phyloP scores from a whole-genome alignment of 2,113 vertebrate species.

The Anarhynchus alexandrinus region DNA sequence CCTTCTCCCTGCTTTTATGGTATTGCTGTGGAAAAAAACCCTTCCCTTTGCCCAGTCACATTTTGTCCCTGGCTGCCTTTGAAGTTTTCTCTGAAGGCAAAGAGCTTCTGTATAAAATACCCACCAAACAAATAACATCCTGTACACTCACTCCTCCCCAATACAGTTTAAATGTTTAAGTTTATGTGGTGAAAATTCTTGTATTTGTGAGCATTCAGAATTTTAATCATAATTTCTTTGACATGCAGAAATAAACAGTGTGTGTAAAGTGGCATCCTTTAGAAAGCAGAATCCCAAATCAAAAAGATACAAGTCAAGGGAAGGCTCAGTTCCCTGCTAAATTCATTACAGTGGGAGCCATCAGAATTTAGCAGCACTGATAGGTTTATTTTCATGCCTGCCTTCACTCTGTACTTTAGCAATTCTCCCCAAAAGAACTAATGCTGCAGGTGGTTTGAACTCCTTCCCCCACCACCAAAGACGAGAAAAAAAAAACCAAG shows the following conservation, averaged over 20 bases:
- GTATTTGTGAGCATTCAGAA: conserved; percentile 39
- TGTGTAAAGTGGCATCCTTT: conserved; percentile 23
- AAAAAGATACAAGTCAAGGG: conserved; percentile 11
- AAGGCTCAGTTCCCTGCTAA: conserved; percentile 54
- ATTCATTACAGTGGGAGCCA: conserved; percentile 62
- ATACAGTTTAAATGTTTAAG: neutral
- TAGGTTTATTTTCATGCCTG: conserved; percentile 61
- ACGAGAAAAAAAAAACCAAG: neutral
- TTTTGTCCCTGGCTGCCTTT: neutral
- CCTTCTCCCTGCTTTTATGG: neutral
- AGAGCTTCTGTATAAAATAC: neutral
- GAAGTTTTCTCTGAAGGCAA: conserved; percentile 23
- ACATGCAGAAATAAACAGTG: conserved; percentile 60
- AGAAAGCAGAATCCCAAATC: conserved; percentile 48
- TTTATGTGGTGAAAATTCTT: neutral
- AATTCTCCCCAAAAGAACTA: conserved; percentile 35
- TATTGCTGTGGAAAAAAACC: neutral
- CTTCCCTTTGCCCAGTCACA: neutral
- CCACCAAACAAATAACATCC: neutral
- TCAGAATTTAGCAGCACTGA: conserved; percentile 58
- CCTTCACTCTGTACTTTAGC: conserved; percentile 32
- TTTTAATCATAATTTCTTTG: conserved; percentile 55
- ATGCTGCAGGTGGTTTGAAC: conserved; percentile 20
- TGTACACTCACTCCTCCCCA: neutral
- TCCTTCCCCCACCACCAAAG: neutral